Evolutionary conservation across 2,888 invertebrate genomes (phyloP), one percentile per base, ranked within the genome.

Genomic region (Drosophila mimica): DNA sequence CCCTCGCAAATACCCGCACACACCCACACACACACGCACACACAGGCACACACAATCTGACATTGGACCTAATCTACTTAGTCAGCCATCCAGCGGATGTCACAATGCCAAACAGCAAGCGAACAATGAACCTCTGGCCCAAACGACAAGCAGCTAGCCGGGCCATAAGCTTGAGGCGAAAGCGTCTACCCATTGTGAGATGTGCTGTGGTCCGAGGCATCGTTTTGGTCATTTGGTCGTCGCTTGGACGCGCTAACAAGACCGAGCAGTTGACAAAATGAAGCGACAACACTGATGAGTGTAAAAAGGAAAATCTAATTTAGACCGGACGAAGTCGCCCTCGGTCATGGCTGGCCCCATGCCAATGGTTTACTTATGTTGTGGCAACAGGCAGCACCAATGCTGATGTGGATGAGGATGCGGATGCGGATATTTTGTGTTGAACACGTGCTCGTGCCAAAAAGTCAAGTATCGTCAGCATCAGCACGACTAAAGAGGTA

Each of bases 51-150:
- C 13, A 34, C 15, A 43, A 31, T 46, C 54, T 83, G 87, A 76
- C 87, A 86, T 76, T 88, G 82, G 84, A 76, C 74, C 75, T 86
- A 85, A 85, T 85, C 85, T 85, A 88, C 85, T 85, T 88, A 85
- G 85, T 75, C 74, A 56, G 31, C 68, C 63, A 76, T 74, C 74
- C 77, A 79, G 68, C 64, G 63, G 38, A 56, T 58, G 66, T 75
- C 74, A 81, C 79, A 87, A 87, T 79, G 82, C 66, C 84, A 70
- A 70, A 67, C 52, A 54, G 58, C 46, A 57, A 52, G 52, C 73
- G 56, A 56, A 89, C 84, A 89, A 85, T 81, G 87, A 79, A 74
- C 73, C 75, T 67, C 49, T 51, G 51, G 70, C 67, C 52, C 54
- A 46, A 9, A 9, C 52, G 36, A 40, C 54, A 36, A 54, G 25